These are phyloP conservation scores for Diplodus sargus DNA, from an alignment of 2,797 vertebrate genomes.

Conservation along the genomic window DNA sequence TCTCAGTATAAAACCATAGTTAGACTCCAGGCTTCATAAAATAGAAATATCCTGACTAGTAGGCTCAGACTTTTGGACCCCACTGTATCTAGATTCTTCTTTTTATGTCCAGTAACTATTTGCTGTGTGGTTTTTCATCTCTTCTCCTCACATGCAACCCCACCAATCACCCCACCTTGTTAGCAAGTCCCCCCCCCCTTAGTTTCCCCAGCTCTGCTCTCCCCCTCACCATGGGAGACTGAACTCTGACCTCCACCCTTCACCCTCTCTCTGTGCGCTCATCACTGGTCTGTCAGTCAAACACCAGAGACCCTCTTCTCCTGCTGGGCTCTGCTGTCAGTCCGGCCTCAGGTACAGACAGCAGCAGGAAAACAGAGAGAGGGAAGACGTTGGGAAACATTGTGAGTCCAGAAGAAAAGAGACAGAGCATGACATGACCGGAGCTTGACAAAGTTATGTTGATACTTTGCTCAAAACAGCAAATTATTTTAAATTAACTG, in stretches of 20 bases:
- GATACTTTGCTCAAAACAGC: slow-evolving; percentile 3
- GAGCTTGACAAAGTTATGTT: background rate
- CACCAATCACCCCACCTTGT: slow-evolving; percentile 52
- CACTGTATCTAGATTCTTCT: background rate
- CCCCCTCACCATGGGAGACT: slow-evolving; percentile 62
- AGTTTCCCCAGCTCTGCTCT: slow-evolving; percentile 30
- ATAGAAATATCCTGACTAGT: too few species aligned
- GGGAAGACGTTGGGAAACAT: slow-evolving; percentile 30
- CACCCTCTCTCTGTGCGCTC: slow-evolving; percentile 68
- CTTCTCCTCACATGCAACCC: slow-evolving; percentile 7
- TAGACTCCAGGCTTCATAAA: too few species aligned
- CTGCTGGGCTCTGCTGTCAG: slow-evolving; percentile 67
- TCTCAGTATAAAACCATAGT: too few species aligned
- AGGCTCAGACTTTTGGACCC: too few species aligned
- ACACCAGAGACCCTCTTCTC: slow-evolving; percentile 68
- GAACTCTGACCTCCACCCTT: slow-evolving; percentile 79
- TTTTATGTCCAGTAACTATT: background rate
- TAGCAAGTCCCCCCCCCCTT: slow-evolving; percentile 56
- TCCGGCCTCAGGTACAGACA: slow-evolving; percentile 63
- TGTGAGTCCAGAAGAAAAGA: slow-evolving; percentile 11
- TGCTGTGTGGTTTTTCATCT: background rate
- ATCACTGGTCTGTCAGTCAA: slow-evolving; percentile 80
- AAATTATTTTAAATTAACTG: background rate
- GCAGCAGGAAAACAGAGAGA: slow-evolving; percentile 37
- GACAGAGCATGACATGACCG: background rate